Evolutionary conservation across 2,888 invertebrate genomes (phyloP).

Genomic region (Yponomeuta cagnagella): DNA sequence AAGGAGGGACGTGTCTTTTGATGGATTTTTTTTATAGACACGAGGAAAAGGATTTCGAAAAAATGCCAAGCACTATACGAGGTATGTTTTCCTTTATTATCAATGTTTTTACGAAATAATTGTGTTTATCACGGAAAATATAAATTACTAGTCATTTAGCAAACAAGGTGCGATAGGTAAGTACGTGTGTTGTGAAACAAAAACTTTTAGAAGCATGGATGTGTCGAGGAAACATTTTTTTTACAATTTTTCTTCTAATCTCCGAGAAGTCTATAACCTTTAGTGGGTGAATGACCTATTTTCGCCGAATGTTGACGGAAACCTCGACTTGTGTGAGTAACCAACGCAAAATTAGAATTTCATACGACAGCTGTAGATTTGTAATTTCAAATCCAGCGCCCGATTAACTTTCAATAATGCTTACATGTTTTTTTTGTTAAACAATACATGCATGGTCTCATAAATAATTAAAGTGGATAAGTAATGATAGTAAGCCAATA

Average conservation of each 20-base stretch:
- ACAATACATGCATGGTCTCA: too few species aligned
- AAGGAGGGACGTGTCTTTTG: constrained; percentile 14
- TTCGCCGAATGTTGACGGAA: constrained; percentile 22
- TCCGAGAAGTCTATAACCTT: constrained; percentile 15
- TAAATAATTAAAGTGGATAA: too few species aligned
- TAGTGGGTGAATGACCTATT: constrained; percentile 14
- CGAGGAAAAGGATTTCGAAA: constrained; percentile 44
- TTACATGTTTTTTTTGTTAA: constrained; percentile 21
- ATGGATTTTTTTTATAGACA: constrained; percentile 33
- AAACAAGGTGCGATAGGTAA: too few species aligned
- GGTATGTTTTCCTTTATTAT: constrained; percentile 41
- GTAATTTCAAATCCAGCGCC: constrained; percentile 35
- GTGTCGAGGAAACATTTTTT: background rate
- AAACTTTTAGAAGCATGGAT: background rate
- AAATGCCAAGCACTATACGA: constrained; percentile 73
- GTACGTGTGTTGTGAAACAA: background rate
- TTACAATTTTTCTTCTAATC: background rate
- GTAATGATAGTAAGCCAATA: too few species aligned
- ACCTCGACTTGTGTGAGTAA: constrained; percentile 26
- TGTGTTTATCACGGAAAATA: background rate
- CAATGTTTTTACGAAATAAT: background rate
- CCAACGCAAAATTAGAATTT: constrained; percentile 45
- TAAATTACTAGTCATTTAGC: too few species aligned
- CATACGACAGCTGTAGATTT: constrained; percentile 33
- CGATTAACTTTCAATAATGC: constrained; percentile 35